Base-by-base conservation (phyloP, 1,140 invertebrate genomes). In the Rhagoletis pomonella region DNA sequence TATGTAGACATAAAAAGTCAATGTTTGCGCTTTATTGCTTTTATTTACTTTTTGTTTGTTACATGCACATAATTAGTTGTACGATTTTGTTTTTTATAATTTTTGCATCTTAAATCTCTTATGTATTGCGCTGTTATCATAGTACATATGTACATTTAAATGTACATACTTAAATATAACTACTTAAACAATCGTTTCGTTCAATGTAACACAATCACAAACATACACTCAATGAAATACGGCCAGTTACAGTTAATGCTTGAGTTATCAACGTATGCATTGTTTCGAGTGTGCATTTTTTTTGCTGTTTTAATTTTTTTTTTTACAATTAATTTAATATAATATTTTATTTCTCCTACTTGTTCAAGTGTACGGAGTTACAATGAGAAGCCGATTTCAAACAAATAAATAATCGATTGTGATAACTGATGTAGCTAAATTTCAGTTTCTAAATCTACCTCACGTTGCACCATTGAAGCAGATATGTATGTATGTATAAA, bases 351-450 rank as follows among this genome's bases (percentile, higher is more conserved):
- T 9, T 81, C 73, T 55, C n/a, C 42, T 73, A 44, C 14, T 73
- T 19, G 44, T 81, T 55, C 73, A 81, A 81, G 73, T 55, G 73
- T 55, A 19, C 50, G 73, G 17, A 50, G 47, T 55, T 55, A 17
- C 39, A n/a, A 81, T 55, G 73, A 10, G n/a, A 81, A 55, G 47
- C 47, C 47, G 55, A 58, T 55, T 55, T 81, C 44, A 29, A 55
- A 50, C 17, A 81, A 81, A 81, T 6, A 81, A 81, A 81, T 81
- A 81, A 81, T 12, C 73, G 6, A 55, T 62, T 81, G 73, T 81
- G 73, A 55, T 81, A 81, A 81, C 73, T 81, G 73, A 81, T 81
- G 47, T 55, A 81, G 47, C 73, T 29, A 81, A 81, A 81, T 55
- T 29, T 81, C 73, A 55, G 17, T 55, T 81, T 55, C 17, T 81